Evolutionary conservation across 2,888 invertebrate species (phyloP), one percentile per base, ranked within the genome.

Genomic region (Pseudococcus longispinus): DNA sequence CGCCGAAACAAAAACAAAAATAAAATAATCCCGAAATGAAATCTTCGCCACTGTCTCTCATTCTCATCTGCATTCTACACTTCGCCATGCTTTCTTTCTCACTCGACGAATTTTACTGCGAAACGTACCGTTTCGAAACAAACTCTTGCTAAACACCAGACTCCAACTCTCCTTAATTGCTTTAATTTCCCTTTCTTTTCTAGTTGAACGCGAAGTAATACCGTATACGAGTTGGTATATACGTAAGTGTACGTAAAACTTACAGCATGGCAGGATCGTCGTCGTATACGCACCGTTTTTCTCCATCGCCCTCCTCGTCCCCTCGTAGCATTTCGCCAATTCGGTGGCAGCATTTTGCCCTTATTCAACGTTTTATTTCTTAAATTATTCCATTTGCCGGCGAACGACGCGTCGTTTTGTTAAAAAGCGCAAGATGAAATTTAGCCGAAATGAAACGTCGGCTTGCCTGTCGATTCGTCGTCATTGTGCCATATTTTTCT

Each of bases 331-430:
- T n/a, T 51, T 51, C n/a, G 2, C 51, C 3, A 51, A 46, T 46
- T 46, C 37, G 37, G 8, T 46, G 44, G n/a, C n/a, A 51, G 23
- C 13, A 23, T 23, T 60, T 60, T 11, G 60, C 23, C 23, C 23
- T 60, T 60, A 60, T 60, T 60, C 23, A 60, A 60, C 60, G 60
- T 60, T 60, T 60, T 60, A 60, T 60, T 60, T 23, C 23, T 60
- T 60, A 23, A 60, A 60, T 23, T 60, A 60, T 60, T 60, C 23
- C 60, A 23, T 60, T 60, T 60, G 9, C 37, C 2, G 11, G 15
- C 23, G 1, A 60, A 60, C 23, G 23, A 2, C 23, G 60, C 60
- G 20, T 60, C 8, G 13, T 60, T 60, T 60, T 60, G 9, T 23
- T 1, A 23, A 23, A 60, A 60, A 60, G 8, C 23, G 20, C 23